A percentile compares a stretch with the other conserved stretches of the same genome.
Conservation (phyloP, 2,888 invertebrate species). For the Tridacna gigas region DNA sequence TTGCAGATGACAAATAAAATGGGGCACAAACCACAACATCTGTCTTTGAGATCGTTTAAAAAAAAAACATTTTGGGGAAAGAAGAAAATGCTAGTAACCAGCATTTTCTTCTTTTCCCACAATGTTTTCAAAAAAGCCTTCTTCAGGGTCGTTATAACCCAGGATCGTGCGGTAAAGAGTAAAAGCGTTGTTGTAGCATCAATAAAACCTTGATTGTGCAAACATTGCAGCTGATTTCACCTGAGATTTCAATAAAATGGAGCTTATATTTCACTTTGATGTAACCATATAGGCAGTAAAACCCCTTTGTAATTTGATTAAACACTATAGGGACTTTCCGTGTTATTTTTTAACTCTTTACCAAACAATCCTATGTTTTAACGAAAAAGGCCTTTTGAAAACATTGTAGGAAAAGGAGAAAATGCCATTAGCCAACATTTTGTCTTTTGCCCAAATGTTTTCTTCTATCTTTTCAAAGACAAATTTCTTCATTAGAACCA, state of each 20-base stretch:
- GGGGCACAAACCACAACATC: too few species aligned
- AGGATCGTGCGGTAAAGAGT: background rate
- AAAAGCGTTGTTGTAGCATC: background rate
- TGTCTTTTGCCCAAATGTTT: background rate
- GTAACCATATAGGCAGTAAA: background rate
- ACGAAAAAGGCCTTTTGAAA: too few species aligned
- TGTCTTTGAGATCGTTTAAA: too few species aligned
- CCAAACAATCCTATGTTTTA: too few species aligned
- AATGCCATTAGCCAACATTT: background rate
- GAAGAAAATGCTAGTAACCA: background rate
- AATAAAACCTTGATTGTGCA: conserved; percentile 16
- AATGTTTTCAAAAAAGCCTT: background rate
- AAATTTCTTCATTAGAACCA: too few species aligned
- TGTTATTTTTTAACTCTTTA: too few species aligned
- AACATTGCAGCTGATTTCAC: conserved; percentile 19
- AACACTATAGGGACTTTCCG: too few species aligned
- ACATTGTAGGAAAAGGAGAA: background rate
- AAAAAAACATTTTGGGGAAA: background rate
- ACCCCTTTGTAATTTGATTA: background rate
- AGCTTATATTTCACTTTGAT: conserved; percentile 23
- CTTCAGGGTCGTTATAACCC: background rate
- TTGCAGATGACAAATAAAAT: too few species aligned
- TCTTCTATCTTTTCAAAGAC: too few species aligned
- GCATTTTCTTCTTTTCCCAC: background rate
- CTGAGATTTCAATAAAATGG: background rate